A percentile compares a stretch with the other conserved stretches of the same genome.
These are phyloP conservation scores for Sebastes fasciatus DNA, from an alignment of 2,113 vertebrate genomes.

Conservation along the genomic window DNA sequence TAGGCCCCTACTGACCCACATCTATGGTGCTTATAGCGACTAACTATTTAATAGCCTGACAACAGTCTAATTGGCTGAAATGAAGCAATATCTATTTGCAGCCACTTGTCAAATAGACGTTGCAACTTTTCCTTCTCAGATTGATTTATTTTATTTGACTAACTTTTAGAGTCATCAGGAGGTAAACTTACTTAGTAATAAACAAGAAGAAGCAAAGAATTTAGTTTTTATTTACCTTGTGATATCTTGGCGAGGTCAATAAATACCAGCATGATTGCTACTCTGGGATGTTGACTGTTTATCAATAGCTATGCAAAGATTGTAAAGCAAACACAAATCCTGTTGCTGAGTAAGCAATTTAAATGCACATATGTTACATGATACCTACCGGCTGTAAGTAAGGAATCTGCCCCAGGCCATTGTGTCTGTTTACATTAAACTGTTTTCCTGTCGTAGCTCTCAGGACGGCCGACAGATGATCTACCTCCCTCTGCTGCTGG, in stretches of 20 bases:
- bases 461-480: conserved; percentile 91
- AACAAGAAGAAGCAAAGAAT: neutral
- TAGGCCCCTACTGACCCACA: too few relatives aligned
- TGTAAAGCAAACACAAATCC: neutral
- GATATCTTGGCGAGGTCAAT: neutral
- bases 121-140: neutral
- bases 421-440: neutral
- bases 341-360: neutral
- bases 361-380: neutral
- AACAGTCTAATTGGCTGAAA: too few relatives aligned
- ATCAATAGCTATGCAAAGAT: neutral
- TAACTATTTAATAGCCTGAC: too few relatives aligned
- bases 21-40: too few relatives aligned
- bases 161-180: neutral
- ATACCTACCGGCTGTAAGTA: neutral
- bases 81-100: too few relatives aligned
- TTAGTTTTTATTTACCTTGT: neutral
- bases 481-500: conserved; percentile 96
- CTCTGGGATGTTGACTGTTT: neutral
- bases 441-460: conserved; percentile 81
- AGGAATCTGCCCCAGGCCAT: neutral
- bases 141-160: neutral
- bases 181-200: neutral
- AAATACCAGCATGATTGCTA: neutral
- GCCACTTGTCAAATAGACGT: too few relatives aligned